These are phyloP conservation scores for Brachionus rotundiformis DNA, from an alignment of 1,140 invertebrate genomes.

Conservation along the genomic window DNA sequence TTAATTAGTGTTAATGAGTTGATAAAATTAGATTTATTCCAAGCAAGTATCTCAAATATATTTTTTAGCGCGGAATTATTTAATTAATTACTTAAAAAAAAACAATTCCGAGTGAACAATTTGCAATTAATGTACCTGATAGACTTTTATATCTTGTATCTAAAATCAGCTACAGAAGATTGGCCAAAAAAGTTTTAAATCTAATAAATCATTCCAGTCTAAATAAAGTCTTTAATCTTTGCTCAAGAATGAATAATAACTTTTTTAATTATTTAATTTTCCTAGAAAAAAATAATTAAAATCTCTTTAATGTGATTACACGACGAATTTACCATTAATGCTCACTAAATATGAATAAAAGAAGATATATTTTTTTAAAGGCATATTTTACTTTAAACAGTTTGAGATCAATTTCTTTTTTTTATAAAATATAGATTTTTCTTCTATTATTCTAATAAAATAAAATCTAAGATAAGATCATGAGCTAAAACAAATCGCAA, in stretches of 20 bases:
- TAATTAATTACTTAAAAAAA: not conserved
- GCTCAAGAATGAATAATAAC: slow-evolving; percentile 4
- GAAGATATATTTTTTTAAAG: not conserved
- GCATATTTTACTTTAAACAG: not conserved
- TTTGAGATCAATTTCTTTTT: slow-evolving; percentile 9
- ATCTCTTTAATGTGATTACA: not conserved
- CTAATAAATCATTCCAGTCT: not conserved
- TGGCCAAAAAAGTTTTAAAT: not conserved
- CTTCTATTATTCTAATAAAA: not conserved
- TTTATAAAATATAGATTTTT: not conserved
- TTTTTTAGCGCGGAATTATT: not conserved
- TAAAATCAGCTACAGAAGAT: not conserved
- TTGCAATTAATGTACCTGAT: not conserved
- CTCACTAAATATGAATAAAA: not conserved
- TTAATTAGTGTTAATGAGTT: too few species aligned
- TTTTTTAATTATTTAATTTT: slow-evolving; percentile 3
- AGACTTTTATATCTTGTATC: not conserved
- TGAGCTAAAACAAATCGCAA: not conserved
- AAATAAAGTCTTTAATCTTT: not conserved
- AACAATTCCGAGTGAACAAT: not conserved
- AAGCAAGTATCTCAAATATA: not conserved
- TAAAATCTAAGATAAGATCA: not conserved
- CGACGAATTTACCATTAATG: not conserved
- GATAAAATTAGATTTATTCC: too few species aligned
- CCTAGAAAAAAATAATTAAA: not conserved